Evolutionary conservation across 2,113 vertebrate genomes (phyloP), one percentile per base, ranked within the genome.

Genomic region (Pseudorhombus dupliciocellatus): DNA sequence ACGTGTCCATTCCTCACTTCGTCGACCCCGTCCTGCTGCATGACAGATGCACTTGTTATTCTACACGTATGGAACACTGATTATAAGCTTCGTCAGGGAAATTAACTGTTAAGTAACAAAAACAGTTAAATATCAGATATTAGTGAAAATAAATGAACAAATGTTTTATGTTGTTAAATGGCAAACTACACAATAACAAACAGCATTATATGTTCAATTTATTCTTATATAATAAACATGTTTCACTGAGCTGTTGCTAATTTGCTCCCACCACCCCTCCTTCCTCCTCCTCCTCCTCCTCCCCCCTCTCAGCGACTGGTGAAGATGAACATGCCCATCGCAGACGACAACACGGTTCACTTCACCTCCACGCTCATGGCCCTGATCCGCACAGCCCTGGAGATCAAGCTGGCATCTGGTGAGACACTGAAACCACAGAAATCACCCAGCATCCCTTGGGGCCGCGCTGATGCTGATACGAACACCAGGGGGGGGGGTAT

Each of bases 241-340:
- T 34, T 34, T 34, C 34, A 34, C 34, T 34, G 34, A 34, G 10
- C 34, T 0, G 34, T 0, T 2, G 10, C 34, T 34, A 34, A 34
- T 9, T 11, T 34, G 48, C 67, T 79, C 60, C 75, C 54, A 21
- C 22, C 11, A n/a, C 40, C 55, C 21, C n/a, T 68, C 65, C 24
- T n/a, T n/a, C n/a, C n/a, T n/a, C n/a, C n/a, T n/a, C n/a, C n/a
- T n/a, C n/a, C n/a, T n/a, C n/a, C n/a, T n/a, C n/a, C n/a, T n/a
- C 34, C 68, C 58, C 52, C 77, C 77, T 28, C 91, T 26, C 91
- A 99, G 98, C 96, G 97, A 44, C 84, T 99, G 91, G 97, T 99
- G 56, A 92, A 90, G 88, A 99, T 99, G 98, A 99, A 99, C 91
- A 99, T 99, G 98, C 98, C 98, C 1, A 99, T 99, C 66, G 96